Base-by-base conservation (phyloP, 1,140 invertebrate species). In the Calliopsis andreniformis region DNA sequence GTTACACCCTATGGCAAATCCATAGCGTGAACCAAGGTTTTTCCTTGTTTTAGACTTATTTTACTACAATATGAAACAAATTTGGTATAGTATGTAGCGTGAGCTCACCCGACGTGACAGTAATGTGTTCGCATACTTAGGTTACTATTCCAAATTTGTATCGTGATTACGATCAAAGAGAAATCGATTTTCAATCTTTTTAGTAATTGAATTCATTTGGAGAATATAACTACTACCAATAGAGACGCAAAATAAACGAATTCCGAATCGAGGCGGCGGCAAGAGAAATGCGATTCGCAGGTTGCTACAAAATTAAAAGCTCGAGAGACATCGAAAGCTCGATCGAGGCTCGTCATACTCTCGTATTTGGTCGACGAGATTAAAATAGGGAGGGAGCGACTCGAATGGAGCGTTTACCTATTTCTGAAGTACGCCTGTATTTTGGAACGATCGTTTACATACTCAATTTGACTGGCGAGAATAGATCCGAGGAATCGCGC, bases 381-480 rank as follows among this genome's bases (percentile, higher is more conserved):
- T 73, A 70, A 75, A 66, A 79, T 67, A 81, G 59, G 62, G 32
- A 39, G 45, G 25, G 39, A 39, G 42, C 14, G 20, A 30, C 51
- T 69, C 63, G 79, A 80, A 80, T 43, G 43, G 43, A 45, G 28
- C 39, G 58, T 51, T 71, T 47, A 30, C 58, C 71, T 81, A 81
- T 81, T 81, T 80, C 79, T 47, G 79, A 76, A 25, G 73, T 47
- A 45, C 42, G 35, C 10, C 28, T 72, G 69, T 73, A 72, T 79
- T 79, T 81, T 68, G 43, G 63, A 82, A 80, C 35, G 45, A 47
- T 25, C 72, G 67, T 66, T 80, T 70, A 63, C 53, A 76, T 77
- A 70, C 39, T 63, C 49, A 58, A 80, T 76, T 47, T 45, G 66
- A 70, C 80, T 25, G 68, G 76, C 30, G 61, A 39, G 76, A 82